phyloP scores from a whole-genome alignment of 2,797 vertebrate species.

The Chaenodraco wilsoni region DNA sequence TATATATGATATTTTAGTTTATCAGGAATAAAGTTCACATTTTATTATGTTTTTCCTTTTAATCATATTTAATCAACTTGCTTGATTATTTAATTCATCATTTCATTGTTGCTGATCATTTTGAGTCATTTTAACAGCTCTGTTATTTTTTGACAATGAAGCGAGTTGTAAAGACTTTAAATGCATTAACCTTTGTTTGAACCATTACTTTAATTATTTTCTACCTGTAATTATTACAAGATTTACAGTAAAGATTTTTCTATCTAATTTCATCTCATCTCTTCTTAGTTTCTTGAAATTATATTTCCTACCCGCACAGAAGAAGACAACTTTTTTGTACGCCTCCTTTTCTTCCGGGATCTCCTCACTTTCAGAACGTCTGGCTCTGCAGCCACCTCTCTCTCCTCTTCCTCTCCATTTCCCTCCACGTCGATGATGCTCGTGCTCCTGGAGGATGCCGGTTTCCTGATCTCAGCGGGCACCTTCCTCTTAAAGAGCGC shows the following conservation, averaged over 20 bases:
- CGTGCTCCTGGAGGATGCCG: constrained; percentile 57
- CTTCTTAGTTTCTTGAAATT: neutral
- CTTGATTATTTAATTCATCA: no score
- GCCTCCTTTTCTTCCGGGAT: constrained; percentile 64
- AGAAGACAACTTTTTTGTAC: constrained; percentile 55
- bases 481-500: constrained; percentile 71
- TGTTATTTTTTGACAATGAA: neutral
- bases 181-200: neutral
- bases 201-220: neutral
- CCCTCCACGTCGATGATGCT: constrained; percentile 71
- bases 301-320: constrained; percentile 61
- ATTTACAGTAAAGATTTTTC: neutral
- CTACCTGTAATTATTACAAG: neutral
- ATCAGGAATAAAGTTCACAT: no score
- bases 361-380: constrained; percentile 59
- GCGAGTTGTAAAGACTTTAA: neutral
- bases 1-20: no score
- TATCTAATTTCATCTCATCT: constrained; percentile 3
- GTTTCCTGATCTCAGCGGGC: constrained; percentile 62
- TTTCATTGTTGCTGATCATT: no score
- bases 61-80: no score
- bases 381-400: constrained; percentile 34
- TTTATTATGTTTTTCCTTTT: no score
- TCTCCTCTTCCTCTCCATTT: constrained; percentile 43
- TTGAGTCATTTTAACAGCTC: neutral